Conservation (phyloP, 2,113 vertebrate genomes). For the Charina bottae region DNA sequence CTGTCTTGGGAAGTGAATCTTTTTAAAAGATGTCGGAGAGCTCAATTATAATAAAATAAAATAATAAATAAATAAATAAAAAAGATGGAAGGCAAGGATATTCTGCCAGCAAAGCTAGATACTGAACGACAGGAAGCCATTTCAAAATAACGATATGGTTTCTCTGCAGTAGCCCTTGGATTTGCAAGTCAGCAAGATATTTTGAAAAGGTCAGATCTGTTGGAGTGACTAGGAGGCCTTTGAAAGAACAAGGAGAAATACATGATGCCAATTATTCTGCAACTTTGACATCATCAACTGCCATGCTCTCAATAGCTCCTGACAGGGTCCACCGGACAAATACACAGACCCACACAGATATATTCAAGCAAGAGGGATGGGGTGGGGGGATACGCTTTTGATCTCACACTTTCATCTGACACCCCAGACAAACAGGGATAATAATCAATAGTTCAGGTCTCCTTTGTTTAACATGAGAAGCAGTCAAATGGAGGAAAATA, state of each 20-base stretch:
- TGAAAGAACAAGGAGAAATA: conserved; percentile 8
- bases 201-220: conserved; percentile 31
- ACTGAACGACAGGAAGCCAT: neutral
- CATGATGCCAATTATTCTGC: conserved; percentile 32
- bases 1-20: neutral
- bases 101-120: neutral
- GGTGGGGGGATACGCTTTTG: neutral
- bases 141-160: neutral
- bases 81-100: neutral
- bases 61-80: neutral
- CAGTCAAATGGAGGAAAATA: neutral
- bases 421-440: neutral
- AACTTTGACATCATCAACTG: conserved; percentile 7
- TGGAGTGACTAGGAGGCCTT: neutral
- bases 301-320: neutral
- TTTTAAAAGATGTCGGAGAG: neutral
- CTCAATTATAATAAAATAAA: neutral
- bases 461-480: neutral
- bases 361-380: neutral
- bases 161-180: neutral
- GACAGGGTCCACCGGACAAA: conserved; percentile 8
- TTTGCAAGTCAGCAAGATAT: conserved; percentile 22
- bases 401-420: neutral
- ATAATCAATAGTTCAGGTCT: neutral
- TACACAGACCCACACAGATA: neutral